phyloP scores from a whole-genome alignment of 1,140 invertebrate species.

The Sesamia nonagrioides region DNA sequence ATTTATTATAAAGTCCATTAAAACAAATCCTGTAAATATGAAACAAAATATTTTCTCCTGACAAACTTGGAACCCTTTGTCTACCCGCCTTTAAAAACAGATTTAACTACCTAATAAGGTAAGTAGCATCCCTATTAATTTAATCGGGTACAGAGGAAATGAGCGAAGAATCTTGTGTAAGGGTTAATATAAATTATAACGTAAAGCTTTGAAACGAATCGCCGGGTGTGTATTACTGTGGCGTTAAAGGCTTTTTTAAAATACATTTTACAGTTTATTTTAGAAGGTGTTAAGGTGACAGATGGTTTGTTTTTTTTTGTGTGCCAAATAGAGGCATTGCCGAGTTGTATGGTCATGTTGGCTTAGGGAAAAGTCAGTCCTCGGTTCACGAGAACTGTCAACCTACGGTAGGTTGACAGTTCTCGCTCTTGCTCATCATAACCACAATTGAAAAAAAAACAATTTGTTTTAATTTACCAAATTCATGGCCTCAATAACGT shows the following conservation, averaged over 20 bases:
- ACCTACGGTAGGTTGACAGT: too few species aligned
- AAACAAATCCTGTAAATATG: too few species aligned
- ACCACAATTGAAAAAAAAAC: too few species aligned
- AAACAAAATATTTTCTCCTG: neutral
- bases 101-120: neutral
- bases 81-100: neutral
- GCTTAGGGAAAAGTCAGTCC: too few species aligned
- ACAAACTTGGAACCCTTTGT: too few species aligned
- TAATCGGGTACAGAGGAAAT: conserved; percentile 30
- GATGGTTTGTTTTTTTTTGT: neutral
- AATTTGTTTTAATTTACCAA: too few species aligned
- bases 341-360: too few species aligned
- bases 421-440: too few species aligned
- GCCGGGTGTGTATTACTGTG: conserved; percentile 4
- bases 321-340: too few species aligned
- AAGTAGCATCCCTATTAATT: conserved; percentile 35
- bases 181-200: conserved; percentile 43
- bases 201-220: conserved; percentile 40
- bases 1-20: too few species aligned
- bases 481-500: too few species aligned
- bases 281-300: neutral
- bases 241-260: conserved; percentile 10
- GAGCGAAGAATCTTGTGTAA: conserved; percentile 24
- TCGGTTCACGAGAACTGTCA: too few species aligned
- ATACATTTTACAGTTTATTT: neutral